Base-by-base conservation (phyloP, 2,797 vertebrate genomes). In the Spea hammondii region DNA sequence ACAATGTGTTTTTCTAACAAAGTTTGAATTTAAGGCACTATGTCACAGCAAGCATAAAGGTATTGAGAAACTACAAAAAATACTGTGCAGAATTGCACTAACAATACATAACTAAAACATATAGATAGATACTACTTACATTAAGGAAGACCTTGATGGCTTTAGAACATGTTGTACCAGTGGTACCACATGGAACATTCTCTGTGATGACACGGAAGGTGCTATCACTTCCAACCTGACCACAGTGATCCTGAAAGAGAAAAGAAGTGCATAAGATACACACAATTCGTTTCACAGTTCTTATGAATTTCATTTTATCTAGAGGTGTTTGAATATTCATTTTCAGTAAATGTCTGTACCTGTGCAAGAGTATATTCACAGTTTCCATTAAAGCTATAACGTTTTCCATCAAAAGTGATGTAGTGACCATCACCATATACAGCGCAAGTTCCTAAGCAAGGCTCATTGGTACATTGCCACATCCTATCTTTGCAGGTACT, bases 391-490 rank as follows among this genome's bases (percentile, higher is more conserved):
- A 98, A 99, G 86, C 88, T 90, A 67, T 93, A 98, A 76, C 92
- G 92, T 87, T 93, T 95, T 32, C 95, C 93, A 1, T 99, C 97
- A 82, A 98, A 98, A 6, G 95, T 97, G 69, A 89, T 81, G 57
- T 95, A 95, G 85, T 99, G 96, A 0, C 97, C 95, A 0, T 97
- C 94, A 47, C 97, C 97, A 1, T 97, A 99, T 72, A 95, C 91
- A 0, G 87, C 85, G 64, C 97, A 99, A 3, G 94, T 93, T 74
- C 85, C 90, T 62, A 93, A 88, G 83, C 97, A 99, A 57, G 88
- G 83, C 1, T 94, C 83, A 0, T 83, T 79, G 0, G 95, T 95
- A 76, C 97, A 99, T 0, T 74, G 82, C 92, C 97, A 99, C 85
- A 82, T 92, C 82, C 94, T 89, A 50, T 85, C 84, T 70, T 85